These are phyloP conservation scores for Mythimna lalbum DNA, from an alignment of 2,888 invertebrate species.

Conservation along the genomic window DNA sequence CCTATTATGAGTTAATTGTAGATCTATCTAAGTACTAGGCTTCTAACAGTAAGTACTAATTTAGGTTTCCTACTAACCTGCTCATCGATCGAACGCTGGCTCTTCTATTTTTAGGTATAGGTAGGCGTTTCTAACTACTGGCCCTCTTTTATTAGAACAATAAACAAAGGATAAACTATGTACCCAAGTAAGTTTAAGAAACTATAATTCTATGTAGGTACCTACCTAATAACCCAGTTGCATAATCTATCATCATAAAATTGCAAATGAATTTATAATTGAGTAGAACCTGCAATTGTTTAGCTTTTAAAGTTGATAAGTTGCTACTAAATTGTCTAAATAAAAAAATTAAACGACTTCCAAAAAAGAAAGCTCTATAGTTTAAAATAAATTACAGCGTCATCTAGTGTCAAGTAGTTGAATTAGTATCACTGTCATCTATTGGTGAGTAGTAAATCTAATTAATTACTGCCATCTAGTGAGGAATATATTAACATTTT, in stretches of 20 bases:
- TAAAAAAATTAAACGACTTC: too few species aligned
- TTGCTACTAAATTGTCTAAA: background rate
- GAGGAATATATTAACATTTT: background rate
- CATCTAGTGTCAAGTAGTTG: conserved; percentile 37
- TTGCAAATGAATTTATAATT: background rate
- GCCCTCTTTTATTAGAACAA: background rate
- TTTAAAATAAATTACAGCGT: background rate
- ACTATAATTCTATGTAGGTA: too few species aligned
- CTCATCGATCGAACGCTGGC: conserved; percentile 13
- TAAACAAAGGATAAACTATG: background rate
- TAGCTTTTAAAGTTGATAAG: background rate
- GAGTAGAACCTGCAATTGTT: too few species aligned
- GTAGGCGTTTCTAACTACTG: background rate
- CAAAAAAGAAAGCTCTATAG: background rate
- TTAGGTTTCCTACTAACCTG: too few species aligned
- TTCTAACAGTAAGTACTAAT: conserved; percentile 20
- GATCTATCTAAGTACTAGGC: background rate
- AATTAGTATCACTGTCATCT: background rate
- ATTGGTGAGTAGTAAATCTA: background rate
- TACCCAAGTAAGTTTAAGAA: too few species aligned
- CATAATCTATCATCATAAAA: too few species aligned
- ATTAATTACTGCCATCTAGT: background rate
- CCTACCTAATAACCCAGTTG: too few species aligned
- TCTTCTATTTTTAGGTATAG: background rate
- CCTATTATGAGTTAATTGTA: background rate